These are phyloP conservation scores for Parazoanthus darwini DNA, from an alignment of 92 coral and sea anemone species.

Conservation along the genomic window DNA sequence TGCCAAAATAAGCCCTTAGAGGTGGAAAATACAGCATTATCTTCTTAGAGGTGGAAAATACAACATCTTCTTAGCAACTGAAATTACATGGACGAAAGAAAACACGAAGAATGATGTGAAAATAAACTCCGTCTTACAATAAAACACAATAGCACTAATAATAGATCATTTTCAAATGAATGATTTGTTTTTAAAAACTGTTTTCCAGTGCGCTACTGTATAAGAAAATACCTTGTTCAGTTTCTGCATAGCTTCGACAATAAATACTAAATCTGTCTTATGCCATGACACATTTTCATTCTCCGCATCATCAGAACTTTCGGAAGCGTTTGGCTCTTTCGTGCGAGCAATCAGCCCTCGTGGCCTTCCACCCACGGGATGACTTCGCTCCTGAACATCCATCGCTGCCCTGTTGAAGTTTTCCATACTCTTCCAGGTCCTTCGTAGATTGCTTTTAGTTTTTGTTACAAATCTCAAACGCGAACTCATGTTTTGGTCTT, in stretches of 20 bases:
- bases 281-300: conserved; percentile 40
- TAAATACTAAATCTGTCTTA: conserved; percentile 67
- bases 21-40: too few species aligned
- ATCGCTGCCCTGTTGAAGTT: conserved; percentile 75
- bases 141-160: too few species aligned
- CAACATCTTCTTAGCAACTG: too few species aligned
- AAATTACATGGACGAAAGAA: background rate
- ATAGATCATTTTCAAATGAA: too few species aligned
- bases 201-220: too few species aligned
- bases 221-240: conserved; percentile 20
- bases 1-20: too few species aligned
- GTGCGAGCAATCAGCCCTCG: conserved; percentile 57
- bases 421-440: conserved; percentile 87
- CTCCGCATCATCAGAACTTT: conserved; percentile 6
- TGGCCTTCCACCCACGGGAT: conserved; percentile 32
- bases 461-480: background rate
- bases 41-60: too few species aligned
- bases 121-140: too few species aligned
- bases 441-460: conserved; percentile 46
- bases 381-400: conserved; percentile 74
- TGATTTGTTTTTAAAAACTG: too few species aligned
- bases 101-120: too few species aligned
- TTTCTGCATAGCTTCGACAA: conserved; percentile 71
- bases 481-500: conserved; percentile 13
- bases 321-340: conserved; percentile 23